A percentile compares a stretch with the other conserved stretches of the same genome.
Conservation (phyloP, 2,888 invertebrate genomes). For the Epirrita christyi region DNA sequence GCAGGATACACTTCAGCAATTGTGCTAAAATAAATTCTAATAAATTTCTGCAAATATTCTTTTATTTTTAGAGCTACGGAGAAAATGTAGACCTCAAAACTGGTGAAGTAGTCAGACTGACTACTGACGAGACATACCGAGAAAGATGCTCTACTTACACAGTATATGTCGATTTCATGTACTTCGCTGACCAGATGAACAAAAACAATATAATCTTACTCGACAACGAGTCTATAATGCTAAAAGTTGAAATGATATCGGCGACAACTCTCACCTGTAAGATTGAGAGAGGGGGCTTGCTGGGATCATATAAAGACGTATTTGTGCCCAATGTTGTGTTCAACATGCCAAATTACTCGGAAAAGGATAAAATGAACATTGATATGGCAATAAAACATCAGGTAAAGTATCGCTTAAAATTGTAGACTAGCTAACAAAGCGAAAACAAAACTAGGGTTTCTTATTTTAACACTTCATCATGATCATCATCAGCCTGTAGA, state of each 20-base stretch:
- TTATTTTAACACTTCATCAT: too few relatives aligned
- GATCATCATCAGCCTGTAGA: too few relatives aligned
- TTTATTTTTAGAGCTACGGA: slow-evolving; percentile 61
- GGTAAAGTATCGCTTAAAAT: slow-evolving; percentile 56
- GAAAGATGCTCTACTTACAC: slow-evolving; percentile 83
- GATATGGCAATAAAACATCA: slow-evolving; percentile 68
- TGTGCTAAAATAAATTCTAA: too few relatives aligned
- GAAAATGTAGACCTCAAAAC: slow-evolving; percentile 65
- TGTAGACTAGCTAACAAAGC: too few relatives aligned
- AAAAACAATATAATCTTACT: slow-evolving; percentile 77
- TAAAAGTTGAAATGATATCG: slow-evolving; percentile 86
- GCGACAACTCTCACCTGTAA: slow-evolving; percentile 70
- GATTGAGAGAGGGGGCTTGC: slow-evolving; percentile 67
- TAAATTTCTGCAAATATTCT: background rate
- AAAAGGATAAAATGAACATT: slow-evolving; percentile 64
- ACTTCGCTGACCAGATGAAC: slow-evolving; percentile 76
- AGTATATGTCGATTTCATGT: slow-evolving; percentile 82
- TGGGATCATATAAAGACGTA: slow-evolving; percentile 73
- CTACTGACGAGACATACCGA: slow-evolving; percentile 82
- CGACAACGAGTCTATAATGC: slow-evolving; percentile 90
- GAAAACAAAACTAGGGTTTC: too few relatives aligned
- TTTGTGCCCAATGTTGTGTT: slow-evolving; percentile 70
- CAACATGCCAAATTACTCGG: slow-evolving; percentile 69
- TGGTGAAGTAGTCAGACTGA: slow-evolving; percentile 78
- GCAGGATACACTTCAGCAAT: too few relatives aligned